Base-by-base conservation (phyloP, 2,888 invertebrate genomes). In the Margaritifera margaritifera region DNA sequence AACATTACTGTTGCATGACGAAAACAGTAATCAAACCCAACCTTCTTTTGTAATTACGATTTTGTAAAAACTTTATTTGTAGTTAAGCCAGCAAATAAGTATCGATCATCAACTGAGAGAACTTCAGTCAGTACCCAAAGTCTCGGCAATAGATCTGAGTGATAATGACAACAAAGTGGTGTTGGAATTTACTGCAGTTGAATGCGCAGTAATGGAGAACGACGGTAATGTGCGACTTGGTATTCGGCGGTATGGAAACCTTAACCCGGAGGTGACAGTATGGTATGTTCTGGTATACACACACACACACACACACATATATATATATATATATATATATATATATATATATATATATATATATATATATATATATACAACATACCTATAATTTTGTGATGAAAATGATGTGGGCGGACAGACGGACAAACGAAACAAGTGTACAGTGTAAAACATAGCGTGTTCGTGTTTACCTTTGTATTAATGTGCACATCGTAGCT, bases 181-280 rank as follows among this genome's bases (percentile, higher is more conserved):
- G 11, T 79, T 92, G 8, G 92, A 92, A 83, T 92, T 92, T 82
- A 90, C 91, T 50, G 89, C 92, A 2, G 90, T 92, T 0, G 90
- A 91, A 2, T 90, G 90, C 70, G 91, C 92, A 22, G 92, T 92
- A 0, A 86, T 91, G 78, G 92, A 92, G 84, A 91, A 91, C 73
- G 90, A 89, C 56, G 86, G 88, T n/a, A 81, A 84, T 58, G 89
- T 90, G 15, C 67, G 86, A 8, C 88, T 92, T 59, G 91, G 91
- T 22, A 90, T 92, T 24, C 86, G 88, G 55, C 86, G 92, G 66
- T 90, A 90, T 74, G 92, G 92, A 27, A 89, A 90, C 69, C 82
- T 90, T 66, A 88, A 90, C 63, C 87, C 87, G 50, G 85, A 88
- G 53, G 90, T 89, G n/a, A 86, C 86, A 70, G 91, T 92, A 69